phyloP scores from a whole-genome alignment of 2,113 vertebrate species.

The Cryptomyrus ogoouensis region DNA sequence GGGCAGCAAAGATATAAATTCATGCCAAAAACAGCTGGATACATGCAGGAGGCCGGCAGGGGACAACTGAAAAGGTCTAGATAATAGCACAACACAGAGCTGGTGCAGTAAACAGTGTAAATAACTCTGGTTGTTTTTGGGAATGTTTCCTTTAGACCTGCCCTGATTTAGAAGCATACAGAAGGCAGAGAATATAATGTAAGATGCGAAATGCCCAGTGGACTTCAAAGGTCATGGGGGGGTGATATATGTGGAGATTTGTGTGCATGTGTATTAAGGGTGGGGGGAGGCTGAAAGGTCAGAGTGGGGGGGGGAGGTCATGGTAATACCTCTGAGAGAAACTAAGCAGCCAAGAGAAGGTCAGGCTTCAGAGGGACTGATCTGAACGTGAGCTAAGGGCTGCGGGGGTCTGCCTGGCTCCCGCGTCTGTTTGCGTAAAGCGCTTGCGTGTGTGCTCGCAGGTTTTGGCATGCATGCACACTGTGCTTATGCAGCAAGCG shows the following conservation, averaged over 20 bases:
- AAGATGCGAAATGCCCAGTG: not conserved
- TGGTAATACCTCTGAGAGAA: not conserved
- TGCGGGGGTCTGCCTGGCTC: not conserved
- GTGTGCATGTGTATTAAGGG: not conserved
- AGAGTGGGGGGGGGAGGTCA: not conserved
- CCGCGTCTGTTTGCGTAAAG: not conserved
- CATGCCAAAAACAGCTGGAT: not conserved
- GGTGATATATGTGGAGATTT: not conserved
- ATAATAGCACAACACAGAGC: not conserved
- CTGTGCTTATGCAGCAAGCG: not conserved
- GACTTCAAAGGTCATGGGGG: not conserved
- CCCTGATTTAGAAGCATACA: not conserved
- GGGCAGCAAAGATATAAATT: not conserved
- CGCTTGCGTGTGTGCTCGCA: not conserved
- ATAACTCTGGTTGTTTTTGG: not conserved
- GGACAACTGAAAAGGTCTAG: not conserved
- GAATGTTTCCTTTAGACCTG: not conserved
- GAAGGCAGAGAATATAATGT: not conserved
- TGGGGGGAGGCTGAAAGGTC: slow-evolving; percentile 2
- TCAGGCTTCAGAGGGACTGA: slow-evolving; percentile 13
- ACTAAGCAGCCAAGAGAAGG: slow-evolving; percentile 10
- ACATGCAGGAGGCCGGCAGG: not conserved
- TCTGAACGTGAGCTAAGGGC: not conserved
- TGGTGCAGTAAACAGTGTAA: not conserved
- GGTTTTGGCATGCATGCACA: not conserved